Base-by-base conservation (phyloP, 2,113 vertebrate genomes). In the Eretmochelys imbricata region DNA sequence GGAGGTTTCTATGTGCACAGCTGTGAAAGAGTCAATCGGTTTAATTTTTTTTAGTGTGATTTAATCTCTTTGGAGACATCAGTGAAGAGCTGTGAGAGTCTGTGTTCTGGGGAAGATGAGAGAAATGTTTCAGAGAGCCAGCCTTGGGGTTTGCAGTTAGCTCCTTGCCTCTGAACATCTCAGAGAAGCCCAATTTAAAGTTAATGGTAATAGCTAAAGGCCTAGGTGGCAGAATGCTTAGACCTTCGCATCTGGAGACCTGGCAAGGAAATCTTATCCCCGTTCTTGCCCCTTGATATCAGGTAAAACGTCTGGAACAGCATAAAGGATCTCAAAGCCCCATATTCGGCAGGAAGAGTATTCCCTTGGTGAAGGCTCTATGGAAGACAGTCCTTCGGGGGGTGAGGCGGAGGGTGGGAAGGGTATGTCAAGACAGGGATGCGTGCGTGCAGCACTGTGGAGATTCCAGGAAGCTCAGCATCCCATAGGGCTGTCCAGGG, bases 11-110 rank as follows among this genome's bases (percentile, higher is more conserved):
- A 0, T 10, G 72, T 62, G 83, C 12, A 69, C n/a, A 75, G 35
- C 1, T 1, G 38, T 75, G 72, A 86, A 94, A 89, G 95, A 80
- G 55, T 78, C 25, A 48, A 62, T 84, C 53, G 88, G 49, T 55
- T 78, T 82, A 84, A 82, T 90, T 85, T 84, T 46, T 59, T 48
- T 91, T 57, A 78, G 11, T 42, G 27, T 80, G 59, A 85, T 96
- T 90, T 93, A 88, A 84, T 51, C 82, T 84, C 54, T 89, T 91
- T 87, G 72, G 76, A 91, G 90, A 91, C 2, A 35, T 3, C 35
- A 2, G 65, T 51, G 53, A 51, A 51, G 88, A 82, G 48, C 7
- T 42, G 8, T 4, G 11, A 24, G 25, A 4, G 13, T 22, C 2
- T 89, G 87, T 55, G 82, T 94, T 35, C 59, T 38, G 27, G 72